Evolutionary conservation across 1,140 invertebrate species (phyloP), one percentile per base, ranked within the genome.

Genomic region (Drosophila miranda): DNA sequence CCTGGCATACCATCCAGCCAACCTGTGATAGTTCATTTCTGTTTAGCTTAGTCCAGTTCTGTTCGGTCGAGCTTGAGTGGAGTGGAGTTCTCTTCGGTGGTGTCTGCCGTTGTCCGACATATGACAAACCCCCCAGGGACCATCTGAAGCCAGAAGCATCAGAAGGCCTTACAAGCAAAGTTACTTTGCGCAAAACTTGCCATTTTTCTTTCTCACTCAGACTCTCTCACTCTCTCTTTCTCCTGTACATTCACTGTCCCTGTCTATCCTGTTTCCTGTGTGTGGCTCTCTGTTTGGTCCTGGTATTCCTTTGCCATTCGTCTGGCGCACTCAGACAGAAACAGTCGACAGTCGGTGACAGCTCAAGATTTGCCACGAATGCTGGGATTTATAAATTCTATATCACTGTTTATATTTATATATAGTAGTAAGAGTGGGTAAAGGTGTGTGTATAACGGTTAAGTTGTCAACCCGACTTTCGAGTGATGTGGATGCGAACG

Each of bases 111-210:
- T 71, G 78, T 62, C 75, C 80, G 80, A 83, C 82, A 87, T 86
- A 88, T 88, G 83, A 88, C 79, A 77, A 88, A 88, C 66, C 68
- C 83, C 49, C 79, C 68, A 69, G 83, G 76, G 83, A 88, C 83
- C 84, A 88, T 89, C 86, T 71, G 73, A 13, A 38, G 34, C 13
- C 34, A 38, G 11, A 13, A 51, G 59, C 70, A 73, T 74, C 70
- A 52, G 52, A 34, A 53, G 63, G 70, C 63, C 69, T 50, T 86
- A 89, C 86, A 89, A 82, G 86, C 62, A 89, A 89, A 89, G 81
- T 86, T 84, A 89, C 86, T 89, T 89, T 89, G 64, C 75, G 53
- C 63, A 72, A 79, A 74, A 86, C 75, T 87, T 87, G 81, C 69
- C 78, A 78, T 81, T 78, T 81, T 81, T 80, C 73, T 79, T 86